Percentiles rank a stretch among this genome's conserved stretches.
Evolutionary conservation across 2,797 vertebrate genomes (phyloP).

Genomic region (Aselliscus stoliczkanus): DNA sequence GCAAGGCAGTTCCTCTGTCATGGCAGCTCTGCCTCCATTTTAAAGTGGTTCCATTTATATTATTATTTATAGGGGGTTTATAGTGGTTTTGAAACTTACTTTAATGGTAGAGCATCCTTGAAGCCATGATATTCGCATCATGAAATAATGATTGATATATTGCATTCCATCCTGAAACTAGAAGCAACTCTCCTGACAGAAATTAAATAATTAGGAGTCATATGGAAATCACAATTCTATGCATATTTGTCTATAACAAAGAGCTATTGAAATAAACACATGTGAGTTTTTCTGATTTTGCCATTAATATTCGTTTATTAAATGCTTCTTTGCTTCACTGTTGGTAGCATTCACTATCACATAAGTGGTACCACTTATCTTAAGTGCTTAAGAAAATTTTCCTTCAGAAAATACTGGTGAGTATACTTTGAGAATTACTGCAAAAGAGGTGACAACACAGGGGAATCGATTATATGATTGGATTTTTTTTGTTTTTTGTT

Average conservation of each 20-base stretch:
- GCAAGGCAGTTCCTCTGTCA: not conserved
- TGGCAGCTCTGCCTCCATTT: not conserved
- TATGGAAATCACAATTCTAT: not conserved
- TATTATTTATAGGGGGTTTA: not conserved
- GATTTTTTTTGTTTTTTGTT: too few species aligned
- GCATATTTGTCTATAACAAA: not conserved
- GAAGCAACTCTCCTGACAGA: not conserved
- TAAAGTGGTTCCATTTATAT: not conserved
- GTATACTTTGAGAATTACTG: not conserved
- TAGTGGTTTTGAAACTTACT: not conserved
- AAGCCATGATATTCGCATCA: not conserved
- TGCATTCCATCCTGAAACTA: not conserved
- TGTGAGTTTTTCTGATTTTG: not conserved
- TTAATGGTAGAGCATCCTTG: not conserved
- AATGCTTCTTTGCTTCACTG: not conserved
- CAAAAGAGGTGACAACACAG: not conserved
- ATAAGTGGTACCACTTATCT: not conserved
- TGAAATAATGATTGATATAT: not conserved
- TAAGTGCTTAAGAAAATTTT: slow-evolving; percentile 12
- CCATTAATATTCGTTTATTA: not conserved
- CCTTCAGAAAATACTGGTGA: too few species aligned
- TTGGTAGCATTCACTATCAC: not conserved
- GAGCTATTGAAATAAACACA: not conserved
- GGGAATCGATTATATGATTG: not conserved
- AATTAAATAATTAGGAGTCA: not conserved